These are phyloP conservation scores for Physeter macrocephalus DNA, from an alignment of 2,113 vertebrate species.

Conservation along the genomic window DNA sequence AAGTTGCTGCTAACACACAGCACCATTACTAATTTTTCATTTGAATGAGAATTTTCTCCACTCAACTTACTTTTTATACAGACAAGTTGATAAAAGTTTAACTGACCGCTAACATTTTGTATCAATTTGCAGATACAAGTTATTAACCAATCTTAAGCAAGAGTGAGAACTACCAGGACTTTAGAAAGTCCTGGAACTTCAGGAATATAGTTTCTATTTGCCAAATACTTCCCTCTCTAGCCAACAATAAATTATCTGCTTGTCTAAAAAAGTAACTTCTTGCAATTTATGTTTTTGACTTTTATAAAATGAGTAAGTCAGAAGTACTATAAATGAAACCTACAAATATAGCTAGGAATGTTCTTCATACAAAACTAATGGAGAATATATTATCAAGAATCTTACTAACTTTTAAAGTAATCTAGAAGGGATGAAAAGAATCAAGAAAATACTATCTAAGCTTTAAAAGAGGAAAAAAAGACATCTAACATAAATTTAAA, in stretches of 20 bases:
- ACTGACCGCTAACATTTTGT: neutral
- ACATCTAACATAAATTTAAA: neutral
- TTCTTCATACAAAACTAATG: slow-evolving; percentile 2
- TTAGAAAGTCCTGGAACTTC: neutral
- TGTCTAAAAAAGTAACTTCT: neutral
- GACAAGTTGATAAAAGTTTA: neutral
- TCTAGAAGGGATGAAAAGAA: neutral
- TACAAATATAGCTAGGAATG: neutral
- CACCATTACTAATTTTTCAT: neutral
- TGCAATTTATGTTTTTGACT: neutral
- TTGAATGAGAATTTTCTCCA: neutral
- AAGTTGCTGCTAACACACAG: neutral
- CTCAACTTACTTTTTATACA: neutral
- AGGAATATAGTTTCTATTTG: neutral
- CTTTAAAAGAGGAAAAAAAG: neutral
- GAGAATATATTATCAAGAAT: neutral
- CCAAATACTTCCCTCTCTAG: neutral
- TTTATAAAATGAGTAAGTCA: neutral
- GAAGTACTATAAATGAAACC: slow-evolving; percentile 6
- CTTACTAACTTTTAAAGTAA: neutral
- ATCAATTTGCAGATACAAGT: neutral
- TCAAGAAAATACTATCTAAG: neutral
- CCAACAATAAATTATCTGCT: neutral
- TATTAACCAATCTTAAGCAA: neutral
- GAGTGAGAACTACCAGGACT: neutral